A percentile compares a stretch with the other conserved stretches of the same genome.
phyloP scores from a whole-genome alignment of 2,888 invertebrate species.

The Chydorus sphaericus region DNA sequence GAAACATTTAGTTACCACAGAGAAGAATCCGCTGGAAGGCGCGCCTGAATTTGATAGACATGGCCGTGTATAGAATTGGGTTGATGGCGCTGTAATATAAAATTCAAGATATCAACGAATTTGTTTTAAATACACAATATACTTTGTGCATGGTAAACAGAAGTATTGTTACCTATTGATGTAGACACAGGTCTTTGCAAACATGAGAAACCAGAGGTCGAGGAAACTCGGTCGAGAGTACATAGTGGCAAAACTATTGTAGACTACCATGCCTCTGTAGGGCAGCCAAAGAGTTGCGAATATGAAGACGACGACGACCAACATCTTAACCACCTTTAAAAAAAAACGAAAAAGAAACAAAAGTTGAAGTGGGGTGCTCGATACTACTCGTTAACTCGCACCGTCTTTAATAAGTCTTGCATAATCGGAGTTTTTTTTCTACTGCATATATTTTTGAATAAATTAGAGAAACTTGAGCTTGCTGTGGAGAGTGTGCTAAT shows the following conservation, averaged over 20 bases:
- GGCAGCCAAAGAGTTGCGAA: constrained; percentile 47
- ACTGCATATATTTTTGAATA: too few species aligned
- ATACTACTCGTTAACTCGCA: too few species aligned
- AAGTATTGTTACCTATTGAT: constrained; percentile 38
- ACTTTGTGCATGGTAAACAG: too few species aligned
- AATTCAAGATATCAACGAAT: constrained; percentile 11
- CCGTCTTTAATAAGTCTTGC: too few species aligned
- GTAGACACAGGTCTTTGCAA: constrained; percentile 43
- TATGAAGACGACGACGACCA: constrained; percentile 41
- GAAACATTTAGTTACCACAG: constrained; percentile 24
- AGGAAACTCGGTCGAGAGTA: constrained; percentile 29
- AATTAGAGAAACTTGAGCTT: too few species aligned
- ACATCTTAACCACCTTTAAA: too few species aligned
- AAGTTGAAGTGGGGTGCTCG: too few species aligned
- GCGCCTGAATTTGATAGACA: constrained; percentile 43
- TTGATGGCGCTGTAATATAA: constrained; percentile 36
- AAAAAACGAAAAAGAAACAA: too few species aligned
- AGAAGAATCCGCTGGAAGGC: constrained; percentile 36
- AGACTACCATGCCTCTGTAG: constrained; percentile 42
- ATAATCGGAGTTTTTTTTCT: too few species aligned
- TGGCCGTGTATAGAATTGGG: constrained; percentile 46
- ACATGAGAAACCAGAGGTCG: constrained; percentile 42
- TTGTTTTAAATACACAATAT: too few species aligned
- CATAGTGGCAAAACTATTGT: constrained; percentile 39
- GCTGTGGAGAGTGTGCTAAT: too few species aligned